These are phyloP conservation scores for Lasioglossum morio DNA, from an alignment of 2,888 invertebrate species.

Conservation along the genomic window DNA sequence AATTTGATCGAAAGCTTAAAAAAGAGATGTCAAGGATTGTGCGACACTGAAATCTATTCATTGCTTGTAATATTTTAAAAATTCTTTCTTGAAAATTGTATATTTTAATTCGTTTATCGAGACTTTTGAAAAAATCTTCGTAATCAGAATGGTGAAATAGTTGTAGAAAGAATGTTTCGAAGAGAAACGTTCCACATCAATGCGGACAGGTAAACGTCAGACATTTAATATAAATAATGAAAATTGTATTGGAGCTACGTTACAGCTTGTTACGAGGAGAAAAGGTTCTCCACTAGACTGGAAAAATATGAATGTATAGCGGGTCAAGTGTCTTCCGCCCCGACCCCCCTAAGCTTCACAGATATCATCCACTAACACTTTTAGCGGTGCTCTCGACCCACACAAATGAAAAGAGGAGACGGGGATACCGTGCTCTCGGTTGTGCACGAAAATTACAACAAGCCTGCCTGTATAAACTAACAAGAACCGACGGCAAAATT, in stretches of 20 bases:
- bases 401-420: background rate
- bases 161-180: background rate
- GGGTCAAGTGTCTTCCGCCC: background rate
- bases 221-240: constrained; percentile 3
- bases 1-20: too few species aligned
- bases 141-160: too few species aligned
- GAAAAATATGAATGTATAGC: background rate
- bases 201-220: background rate
- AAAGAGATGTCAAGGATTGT: too few species aligned
- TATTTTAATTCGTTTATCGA: too few species aligned
- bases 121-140: too few species aligned
- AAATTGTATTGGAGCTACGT: background rate
- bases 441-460: background rate
- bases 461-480: background rate
- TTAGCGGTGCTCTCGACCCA: background rate
- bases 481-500: background rate
- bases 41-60: too few species aligned
- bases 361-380: constrained; percentile 10
- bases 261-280: background rate
- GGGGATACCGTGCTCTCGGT: background rate
- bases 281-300: background rate
- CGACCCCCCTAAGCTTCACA: background rate
- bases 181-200: background rate
- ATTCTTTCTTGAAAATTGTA: too few species aligned
- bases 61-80: too few species aligned